Conservation (phyloP, 2,113 vertebrate species). For the Setophaga coronata region DNA sequence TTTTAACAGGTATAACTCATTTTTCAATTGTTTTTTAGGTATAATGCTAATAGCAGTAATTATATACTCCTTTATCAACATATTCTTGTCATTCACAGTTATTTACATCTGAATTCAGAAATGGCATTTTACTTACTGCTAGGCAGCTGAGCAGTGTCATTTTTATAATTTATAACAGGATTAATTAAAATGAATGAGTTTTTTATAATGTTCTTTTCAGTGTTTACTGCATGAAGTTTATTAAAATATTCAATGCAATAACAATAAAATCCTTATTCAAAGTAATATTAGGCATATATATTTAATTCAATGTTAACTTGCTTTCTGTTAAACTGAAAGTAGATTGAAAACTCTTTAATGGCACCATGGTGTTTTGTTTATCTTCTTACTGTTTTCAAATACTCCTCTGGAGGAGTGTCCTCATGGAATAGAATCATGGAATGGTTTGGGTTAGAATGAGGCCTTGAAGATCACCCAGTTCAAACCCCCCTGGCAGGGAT, state of each 20-base stretch:
- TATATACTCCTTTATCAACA: slow-evolving; percentile 51
- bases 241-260: slow-evolving; percentile 68
- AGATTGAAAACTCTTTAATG: slow-evolving; percentile 31
- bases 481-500: neutral
- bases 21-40: slow-evolving; percentile 53
- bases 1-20: slow-evolving; percentile 44
- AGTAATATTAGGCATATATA: slow-evolving; percentile 56
- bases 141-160: slow-evolving; percentile 42
- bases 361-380: neutral
- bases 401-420: neutral
- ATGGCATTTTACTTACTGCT: slow-evolving; percentile 61
- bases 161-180: slow-evolving; percentile 68
- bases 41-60: slow-evolving; percentile 57
- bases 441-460: neutral
- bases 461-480: neutral
- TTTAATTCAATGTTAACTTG: slow-evolving; percentile 62
- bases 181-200: slow-evolving; percentile 80
- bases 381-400: slow-evolving; percentile 1
- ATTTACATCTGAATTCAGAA: slow-evolving; percentile 72
- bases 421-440: neutral
- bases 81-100: slow-evolving; percentile 61
- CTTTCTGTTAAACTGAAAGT: slow-evolving; percentile 48
- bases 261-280: slow-evolving; percentile 52
- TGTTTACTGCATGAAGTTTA: slow-evolving; percentile 60
- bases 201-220: slow-evolving; percentile 22